These are phyloP conservation scores for Syngnathoides biaculeatus DNA, from an alignment of 2,113 vertebrate genomes.

Conservation along the genomic window DNA sequence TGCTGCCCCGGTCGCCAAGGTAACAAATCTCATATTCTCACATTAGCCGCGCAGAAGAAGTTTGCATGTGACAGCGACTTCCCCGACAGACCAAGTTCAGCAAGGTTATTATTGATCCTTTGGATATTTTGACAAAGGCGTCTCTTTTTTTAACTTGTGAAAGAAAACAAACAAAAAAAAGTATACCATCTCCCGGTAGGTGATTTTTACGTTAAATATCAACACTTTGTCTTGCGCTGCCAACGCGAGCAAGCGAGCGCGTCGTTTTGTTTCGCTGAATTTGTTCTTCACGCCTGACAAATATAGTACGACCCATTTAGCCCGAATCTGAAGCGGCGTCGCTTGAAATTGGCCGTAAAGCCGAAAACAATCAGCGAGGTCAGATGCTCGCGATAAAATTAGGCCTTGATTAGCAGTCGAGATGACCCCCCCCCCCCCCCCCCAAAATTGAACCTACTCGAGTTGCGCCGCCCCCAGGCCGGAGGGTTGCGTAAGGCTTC, in stretches of 20 bases:
- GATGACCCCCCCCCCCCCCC: too few species aligned
- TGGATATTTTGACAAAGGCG: too few species aligned
- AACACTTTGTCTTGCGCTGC: not conserved
- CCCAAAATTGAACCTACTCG: constrained; percentile 7
- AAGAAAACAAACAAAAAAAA: not conserved
- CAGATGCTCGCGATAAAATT: not conserved
- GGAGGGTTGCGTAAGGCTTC: constrained; percentile 21
- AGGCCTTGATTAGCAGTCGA: not conserved
- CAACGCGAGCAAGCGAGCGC: not conserved
- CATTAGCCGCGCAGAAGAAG: too few species aligned
- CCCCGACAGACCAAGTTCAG: too few species aligned
- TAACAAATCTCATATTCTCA: too few species aligned
- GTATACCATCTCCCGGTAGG: not conserved
- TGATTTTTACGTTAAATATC: not conserved
- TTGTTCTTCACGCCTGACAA: not conserved
- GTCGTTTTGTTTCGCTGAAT: not conserved
- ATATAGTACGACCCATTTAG: not conserved
- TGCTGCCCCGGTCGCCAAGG: too few species aligned
- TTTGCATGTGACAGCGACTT: too few species aligned
- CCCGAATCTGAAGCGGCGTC: not conserved
- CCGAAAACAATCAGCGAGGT: not conserved
- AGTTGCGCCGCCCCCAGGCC: constrained; percentile 22
- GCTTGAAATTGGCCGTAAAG: not conserved
- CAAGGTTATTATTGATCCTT: too few species aligned
- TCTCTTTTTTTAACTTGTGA: too few species aligned